Evolutionary conservation across 2,113 vertebrate genomes (phyloP), one percentile per base, ranked within the genome.

Genomic region (Myotis brandtii): DNA sequence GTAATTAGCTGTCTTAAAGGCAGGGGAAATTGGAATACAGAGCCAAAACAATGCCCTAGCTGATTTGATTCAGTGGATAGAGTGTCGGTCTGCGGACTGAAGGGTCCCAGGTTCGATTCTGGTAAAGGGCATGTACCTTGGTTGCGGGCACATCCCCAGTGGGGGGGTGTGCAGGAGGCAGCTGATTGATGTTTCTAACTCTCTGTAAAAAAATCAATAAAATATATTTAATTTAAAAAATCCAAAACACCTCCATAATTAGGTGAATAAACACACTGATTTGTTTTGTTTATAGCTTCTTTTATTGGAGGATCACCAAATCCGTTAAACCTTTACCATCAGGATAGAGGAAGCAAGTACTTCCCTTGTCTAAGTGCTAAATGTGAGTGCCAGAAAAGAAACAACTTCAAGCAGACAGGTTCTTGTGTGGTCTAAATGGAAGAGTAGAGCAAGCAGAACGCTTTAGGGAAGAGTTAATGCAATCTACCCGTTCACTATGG

Each of bases 1-100:
- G 17, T 80, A 86, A 94, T 93, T 92, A 96, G 59, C 10, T 93
- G 81, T 70, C 43, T 82, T 87, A 77, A 95, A 88, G 27, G 94
- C 3, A 25, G 23, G 9, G 16, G 11, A 34, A 20, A 92, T 17
- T 77, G 59, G 76, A 82, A 70, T 75, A 20, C 11, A 59, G 72
- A 56, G 73, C 37, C n/a, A 77, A 88, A 91, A 87, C 21, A 91
- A 37, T 37, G 64, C 72, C 37, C 59, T 62, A 62, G 25, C 23
- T 62, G 59, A 25, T 62, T 62, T 62, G 59, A 10, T 25, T 62
- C 25, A 59, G 56, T 23, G 54, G 54, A 56, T 56, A 56, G 54
- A 56, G 20, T 21, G 0, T 59, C 23, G 9, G 56, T 21, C 56
- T 59, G 56, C 21, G 10, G 3, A 9, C 23, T 59, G 9, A 62